Conservation (phyloP, 2,797 vertebrate genomes). For the Poecilia wingei region DNA sequence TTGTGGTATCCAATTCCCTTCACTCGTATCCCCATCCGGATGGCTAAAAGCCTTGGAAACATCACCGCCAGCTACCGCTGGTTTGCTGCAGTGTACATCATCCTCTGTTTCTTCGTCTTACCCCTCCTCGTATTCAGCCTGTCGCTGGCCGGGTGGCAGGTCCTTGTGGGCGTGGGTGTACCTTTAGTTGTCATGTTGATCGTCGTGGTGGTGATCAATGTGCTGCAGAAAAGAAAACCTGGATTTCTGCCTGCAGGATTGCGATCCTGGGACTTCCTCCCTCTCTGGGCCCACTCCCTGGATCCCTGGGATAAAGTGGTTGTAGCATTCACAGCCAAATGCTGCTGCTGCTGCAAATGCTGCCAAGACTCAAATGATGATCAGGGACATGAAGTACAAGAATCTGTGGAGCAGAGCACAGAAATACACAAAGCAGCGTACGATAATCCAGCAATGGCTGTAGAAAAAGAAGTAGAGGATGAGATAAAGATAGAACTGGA, state of each 20-base stretch:
- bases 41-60: constrained; percentile 87
- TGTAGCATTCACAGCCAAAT: constrained; percentile 62
- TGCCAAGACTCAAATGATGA: constrained; percentile 64
- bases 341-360: constrained; percentile 89
- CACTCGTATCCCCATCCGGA: constrained; percentile 87
- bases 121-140: constrained; percentile 88
- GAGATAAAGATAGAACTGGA: constrained; percentile 52
- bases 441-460: constrained; percentile 67
- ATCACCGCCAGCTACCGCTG: constrained; percentile 88
- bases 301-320: constrained; percentile 89
- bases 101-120: constrained; percentile 85
- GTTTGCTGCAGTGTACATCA: constrained; percentile 89
- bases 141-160: constrained; percentile 90
- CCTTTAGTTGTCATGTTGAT: constrained; percentile 78
- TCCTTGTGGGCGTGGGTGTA: constrained; percentile 86
- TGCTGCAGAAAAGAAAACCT: constrained; percentile 83
- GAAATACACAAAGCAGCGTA: constrained; percentile 50
- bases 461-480: constrained; percentile 57
- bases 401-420: constrained; percentile 9
- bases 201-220: constrained; percentile 75
- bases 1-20: constrained; percentile 91
- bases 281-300: constrained; percentile 89
- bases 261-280: constrained; percentile 90
- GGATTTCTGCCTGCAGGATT: constrained; percentile 82
- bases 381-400: constrained; percentile 11